Evolutionary conservation across 2,888 invertebrate species (phyloP).

Genomic region (Microplitis manilae): DNA sequence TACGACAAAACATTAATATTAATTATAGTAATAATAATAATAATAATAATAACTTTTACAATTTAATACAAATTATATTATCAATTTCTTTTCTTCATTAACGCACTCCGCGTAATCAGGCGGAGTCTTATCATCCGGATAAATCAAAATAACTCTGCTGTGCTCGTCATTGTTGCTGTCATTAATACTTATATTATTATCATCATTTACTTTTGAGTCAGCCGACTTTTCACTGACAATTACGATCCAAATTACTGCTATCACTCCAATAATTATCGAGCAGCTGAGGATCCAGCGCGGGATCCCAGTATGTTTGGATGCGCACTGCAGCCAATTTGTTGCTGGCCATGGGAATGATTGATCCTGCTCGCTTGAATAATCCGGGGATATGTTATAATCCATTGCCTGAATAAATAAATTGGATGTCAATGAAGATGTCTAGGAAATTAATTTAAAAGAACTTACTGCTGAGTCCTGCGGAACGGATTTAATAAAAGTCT

Average conservation of each 20-base stretch:
- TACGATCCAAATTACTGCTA: constrained; percentile 53
- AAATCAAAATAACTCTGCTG: not conserved
- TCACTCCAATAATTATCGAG: constrained; percentile 52
- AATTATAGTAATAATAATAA: not conserved
- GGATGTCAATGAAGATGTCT: too few species aligned
- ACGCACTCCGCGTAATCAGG: constrained; percentile 1
- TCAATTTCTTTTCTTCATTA: constrained; percentile 4
- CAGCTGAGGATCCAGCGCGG: constrained; percentile 55
- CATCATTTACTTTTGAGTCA: constrained; percentile 50
- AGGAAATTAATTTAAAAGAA: not conserved
- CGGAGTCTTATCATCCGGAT: constrained; percentile 11
- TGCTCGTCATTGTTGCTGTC: not conserved
- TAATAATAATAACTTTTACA: not conserved
- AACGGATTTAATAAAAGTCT: constrained; percentile 67
- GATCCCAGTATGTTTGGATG: constrained; percentile 56
- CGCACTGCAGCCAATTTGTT: constrained; percentile 61
- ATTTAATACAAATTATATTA: not conserved
- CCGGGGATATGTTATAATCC: constrained; percentile 63
- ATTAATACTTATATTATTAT: not conserved
- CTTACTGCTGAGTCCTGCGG: constrained; percentile 64
- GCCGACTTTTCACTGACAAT: constrained; percentile 54
- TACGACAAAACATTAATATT: not conserved
- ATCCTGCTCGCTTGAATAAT: constrained; percentile 62
- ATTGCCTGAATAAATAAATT: constrained; percentile 53
- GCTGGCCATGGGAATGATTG: constrained; percentile 58